Evolutionary conservation across 2,113 vertebrate genomes (phyloP).

Genomic region (Monopterus albus): DNA sequence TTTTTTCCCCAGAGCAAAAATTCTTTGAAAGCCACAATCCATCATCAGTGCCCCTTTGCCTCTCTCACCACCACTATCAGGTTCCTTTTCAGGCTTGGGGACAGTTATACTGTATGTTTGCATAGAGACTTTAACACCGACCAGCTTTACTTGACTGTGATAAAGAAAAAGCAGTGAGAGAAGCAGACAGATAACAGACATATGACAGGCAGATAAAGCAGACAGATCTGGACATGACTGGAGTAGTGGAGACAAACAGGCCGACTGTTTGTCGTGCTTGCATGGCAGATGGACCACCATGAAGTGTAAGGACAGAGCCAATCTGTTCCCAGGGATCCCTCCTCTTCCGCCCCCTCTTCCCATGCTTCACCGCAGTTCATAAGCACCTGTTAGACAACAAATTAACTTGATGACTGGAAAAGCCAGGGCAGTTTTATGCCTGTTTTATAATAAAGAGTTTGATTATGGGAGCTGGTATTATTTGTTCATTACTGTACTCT

Average conservation of each 20-base stretch:
- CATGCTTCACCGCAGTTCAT: constrained; percentile 28
- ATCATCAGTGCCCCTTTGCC: not conserved
- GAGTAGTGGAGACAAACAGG: constrained; percentile 16
- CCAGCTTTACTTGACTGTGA: constrained; percentile 11
- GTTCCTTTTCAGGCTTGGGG: constrained; percentile 8
- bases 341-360: constrained; percentile 18
- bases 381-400: constrained; percentile 80
- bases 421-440: constrained; percentile 73
- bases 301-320: constrained; percentile 61
- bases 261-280: constrained; percentile 21
- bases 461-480: constrained; percentile 54
- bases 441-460: constrained; percentile 49
- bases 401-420: constrained; percentile 73
- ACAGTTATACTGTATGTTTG: constrained; percentile 8
- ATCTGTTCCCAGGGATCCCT: constrained; percentile 35
- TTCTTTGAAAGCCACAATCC: constrained; percentile 1
- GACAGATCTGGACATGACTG: constrained; percentile 23
- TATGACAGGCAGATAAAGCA: constrained; percentile 38
- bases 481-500: constrained; percentile 44
- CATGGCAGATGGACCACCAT: constrained; percentile 60
- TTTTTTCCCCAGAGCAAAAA: not conserved
- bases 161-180: constrained; percentile 18
- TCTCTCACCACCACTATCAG: constrained; percentile 3
- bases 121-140: not conserved
- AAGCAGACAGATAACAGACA: constrained; percentile 35